Evolutionary conservation across 2,113 vertebrate species (phyloP).

Genomic region (Aythya baeri): DNA sequence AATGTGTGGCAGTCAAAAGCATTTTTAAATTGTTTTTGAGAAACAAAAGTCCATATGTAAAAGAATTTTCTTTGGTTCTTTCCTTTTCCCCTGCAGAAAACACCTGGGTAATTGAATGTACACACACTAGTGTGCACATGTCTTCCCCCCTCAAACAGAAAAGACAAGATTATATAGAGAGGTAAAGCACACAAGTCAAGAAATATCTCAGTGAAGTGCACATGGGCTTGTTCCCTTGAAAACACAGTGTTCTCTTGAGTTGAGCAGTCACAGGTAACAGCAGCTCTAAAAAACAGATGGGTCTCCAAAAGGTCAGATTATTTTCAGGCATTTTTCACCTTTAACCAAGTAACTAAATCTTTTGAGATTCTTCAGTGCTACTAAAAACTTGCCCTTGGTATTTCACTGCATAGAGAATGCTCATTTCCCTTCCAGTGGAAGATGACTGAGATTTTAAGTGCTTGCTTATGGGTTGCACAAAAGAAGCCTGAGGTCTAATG

Average conservation of each 20-base stretch:
- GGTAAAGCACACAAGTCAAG: background rate
- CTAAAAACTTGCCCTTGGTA: background rate
- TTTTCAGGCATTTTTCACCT: background rate
- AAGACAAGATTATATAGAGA: background rate
- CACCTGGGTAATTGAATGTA: background rate
- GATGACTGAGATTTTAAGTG: constrained; percentile 22
- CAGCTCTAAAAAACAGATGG: background rate
- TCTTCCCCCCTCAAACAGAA: background rate
- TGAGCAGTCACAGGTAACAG: background rate
- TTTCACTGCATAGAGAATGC: background rate
- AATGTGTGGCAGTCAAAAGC: background rate
- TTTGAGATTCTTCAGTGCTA: background rate
- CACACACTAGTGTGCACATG: background rate
- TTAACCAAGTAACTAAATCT: background rate
- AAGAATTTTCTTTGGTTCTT: background rate
- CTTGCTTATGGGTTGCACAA: background rate
- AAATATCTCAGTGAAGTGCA: background rate
- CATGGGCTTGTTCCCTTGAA: fast-evolving
- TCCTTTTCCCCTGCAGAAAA: background rate
- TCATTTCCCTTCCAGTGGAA: background rate
- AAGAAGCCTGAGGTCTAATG: constrained; percentile 42
- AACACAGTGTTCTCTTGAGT: background rate
- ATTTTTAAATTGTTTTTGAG: background rate
- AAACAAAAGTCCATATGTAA: background rate
- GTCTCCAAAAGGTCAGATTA: background rate